These are phyloP conservation scores for Arion vulgaris DNA, from an alignment of 1,140 invertebrate genomes.

Conservation along the genomic window DNA sequence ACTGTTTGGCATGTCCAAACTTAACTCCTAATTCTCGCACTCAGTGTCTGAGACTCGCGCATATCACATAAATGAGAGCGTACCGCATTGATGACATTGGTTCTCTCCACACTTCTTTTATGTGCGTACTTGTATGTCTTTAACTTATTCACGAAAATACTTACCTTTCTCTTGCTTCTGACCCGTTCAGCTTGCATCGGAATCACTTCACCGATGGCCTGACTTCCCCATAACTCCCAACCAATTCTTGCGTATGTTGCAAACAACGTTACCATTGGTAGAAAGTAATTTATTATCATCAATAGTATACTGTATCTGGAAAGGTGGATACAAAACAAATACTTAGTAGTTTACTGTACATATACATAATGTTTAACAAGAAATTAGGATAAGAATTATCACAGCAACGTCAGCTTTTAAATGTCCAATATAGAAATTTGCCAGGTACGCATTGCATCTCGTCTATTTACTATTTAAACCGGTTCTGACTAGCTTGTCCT, in stretches of 20 bases:
- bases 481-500: no score
- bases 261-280: conserved; percentile 90
- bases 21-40: no score
- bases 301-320: conserved; percentile 90
- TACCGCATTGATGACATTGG: no score
- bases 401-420: conserved; percentile 20
- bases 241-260: conserved; percentile 91
- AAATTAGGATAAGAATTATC: conserved; percentile 24
- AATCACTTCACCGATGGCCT: conserved; percentile 90
- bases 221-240: conserved; percentile 91
- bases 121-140: no score
- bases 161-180: conserved; percentile 90
- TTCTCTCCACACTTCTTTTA: no score
- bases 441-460: no score
- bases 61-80: no score
- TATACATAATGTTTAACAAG: neutral
- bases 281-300: conserved; percentile 89
- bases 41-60: no score
- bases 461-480: no score
- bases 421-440: no score
- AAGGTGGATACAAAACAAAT: neutral
- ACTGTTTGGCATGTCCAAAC: no score
- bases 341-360: neutral
- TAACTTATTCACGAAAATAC: no score
- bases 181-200: conserved; percentile 81